phyloP scores from a whole-genome alignment of 2,113 vertebrate genomes.

The Australoheros scitulus region DNA sequence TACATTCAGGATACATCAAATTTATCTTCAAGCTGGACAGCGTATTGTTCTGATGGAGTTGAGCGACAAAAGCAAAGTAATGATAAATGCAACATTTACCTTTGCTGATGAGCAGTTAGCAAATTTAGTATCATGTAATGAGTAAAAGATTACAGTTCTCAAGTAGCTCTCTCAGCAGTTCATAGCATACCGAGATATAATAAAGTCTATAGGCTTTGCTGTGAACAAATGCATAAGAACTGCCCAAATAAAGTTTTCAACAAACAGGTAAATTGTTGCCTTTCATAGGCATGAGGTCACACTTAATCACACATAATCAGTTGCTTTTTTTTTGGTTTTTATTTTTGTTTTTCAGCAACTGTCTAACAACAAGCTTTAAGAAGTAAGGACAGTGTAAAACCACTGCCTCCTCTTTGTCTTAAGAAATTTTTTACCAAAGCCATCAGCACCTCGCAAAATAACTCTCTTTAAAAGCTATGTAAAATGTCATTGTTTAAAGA shows the following conservation, averaged over 20 bases:
- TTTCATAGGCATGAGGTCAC: neutral
- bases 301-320: neutral
- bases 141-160: neutral
- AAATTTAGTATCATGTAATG: neutral
- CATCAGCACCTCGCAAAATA: slow-evolving; percentile 31
- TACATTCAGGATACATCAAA: neutral
- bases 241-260: no score
- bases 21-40: neutral
- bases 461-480: slow-evolving; percentile 61
- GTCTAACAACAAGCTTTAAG: neutral
- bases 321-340: no score
- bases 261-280: no score
- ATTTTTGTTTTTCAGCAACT: neutral
- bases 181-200: neutral
- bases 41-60: neutral
- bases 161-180: neutral
- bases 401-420: neutral
- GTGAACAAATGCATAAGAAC: no score
- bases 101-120: neutral
- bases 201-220: no score
- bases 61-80: neutral
- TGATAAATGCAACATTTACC: neutral
- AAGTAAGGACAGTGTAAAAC: neutral
- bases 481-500: slow-evolving; percentile 80
- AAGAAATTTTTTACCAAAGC: slow-evolving; percentile 26